These are phyloP conservation scores for Coelopa frigida DNA, from an alignment of 1,140 invertebrate genomes.

Conservation along the genomic window DNA sequence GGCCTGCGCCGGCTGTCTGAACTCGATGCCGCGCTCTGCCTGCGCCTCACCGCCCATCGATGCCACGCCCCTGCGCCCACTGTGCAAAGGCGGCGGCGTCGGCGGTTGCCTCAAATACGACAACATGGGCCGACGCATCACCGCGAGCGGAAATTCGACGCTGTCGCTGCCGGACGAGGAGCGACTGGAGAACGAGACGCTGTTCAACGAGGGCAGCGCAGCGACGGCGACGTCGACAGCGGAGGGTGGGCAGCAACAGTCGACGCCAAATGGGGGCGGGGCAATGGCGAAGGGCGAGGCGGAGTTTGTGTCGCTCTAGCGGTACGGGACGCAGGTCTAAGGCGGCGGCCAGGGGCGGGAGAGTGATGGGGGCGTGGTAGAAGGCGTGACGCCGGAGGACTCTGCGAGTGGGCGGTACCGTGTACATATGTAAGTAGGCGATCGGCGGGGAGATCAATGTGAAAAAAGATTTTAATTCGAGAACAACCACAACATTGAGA, in stretches of 20 bases:
- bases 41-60: slow-evolving; percentile 34
- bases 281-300: slow-evolving; percentile 12
- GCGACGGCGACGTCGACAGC: slow-evolving; percentile 6
- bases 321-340: slow-evolving; percentile 43
- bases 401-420: not conserved
- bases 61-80: slow-evolving; percentile 27
- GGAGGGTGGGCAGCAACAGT: not conserved
- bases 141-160: slow-evolving; percentile 74
- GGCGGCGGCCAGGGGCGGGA: not conserved
- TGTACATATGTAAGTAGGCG: not conserved
- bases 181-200: slow-evolving; percentile 32
- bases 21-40: slow-evolving; percentile 40
- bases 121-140: slow-evolving; percentile 82
- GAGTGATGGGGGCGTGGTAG: not conserved
- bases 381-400: not conserved
- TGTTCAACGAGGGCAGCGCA: slow-evolving; percentile 27
- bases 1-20: slow-evolving; percentile 45
- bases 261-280: slow-evolving; percentile 14
- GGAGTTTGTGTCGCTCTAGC: slow-evolving; percentile 42
- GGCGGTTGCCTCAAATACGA: slow-evolving; percentile 60
- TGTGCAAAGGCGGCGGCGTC: slow-evolving; percentile 16
- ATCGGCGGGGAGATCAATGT: not conserved
- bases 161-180: slow-evolving; percentile 65
- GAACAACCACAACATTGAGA: not conserved
- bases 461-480: slow-evolving; percentile 4